Percentiles rank a stretch among this genome's conserved stretches.
Conservation (phyloP, 64 coral and sea anemone genomes). For the Dendronephthya gigantea region DNA sequence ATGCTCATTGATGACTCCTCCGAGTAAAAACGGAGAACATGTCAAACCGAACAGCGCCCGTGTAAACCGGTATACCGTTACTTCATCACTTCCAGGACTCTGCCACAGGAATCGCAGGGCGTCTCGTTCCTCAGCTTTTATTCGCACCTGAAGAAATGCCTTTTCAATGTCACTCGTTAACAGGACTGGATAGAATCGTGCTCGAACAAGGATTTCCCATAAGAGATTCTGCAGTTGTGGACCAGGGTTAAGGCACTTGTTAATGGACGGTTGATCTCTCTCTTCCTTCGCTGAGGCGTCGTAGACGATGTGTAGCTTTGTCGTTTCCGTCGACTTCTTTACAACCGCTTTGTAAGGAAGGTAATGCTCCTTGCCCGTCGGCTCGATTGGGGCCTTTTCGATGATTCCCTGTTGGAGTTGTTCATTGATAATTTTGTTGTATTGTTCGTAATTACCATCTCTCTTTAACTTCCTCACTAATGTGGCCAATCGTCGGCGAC, state of each 20-base stretch:
- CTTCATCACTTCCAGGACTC: neutral
- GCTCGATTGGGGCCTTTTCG: neutral
- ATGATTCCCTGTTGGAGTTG: neutral
- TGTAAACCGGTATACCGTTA: neutral
- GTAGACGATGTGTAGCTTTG: conserved; percentile 15
- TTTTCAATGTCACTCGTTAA: neutral
- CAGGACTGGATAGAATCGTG: too few relatives aligned
- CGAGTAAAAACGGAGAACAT: too few relatives aligned
- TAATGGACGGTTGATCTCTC: conserved; percentile 11
- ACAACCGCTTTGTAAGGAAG: neutral
- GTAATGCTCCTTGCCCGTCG: neutral
- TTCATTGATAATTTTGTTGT: conserved; percentile 5
- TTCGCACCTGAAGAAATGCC: neutral
- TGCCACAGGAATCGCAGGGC: conserved; percentile 8
- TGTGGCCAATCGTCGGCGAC: neutral
- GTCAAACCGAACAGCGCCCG: too few relatives aligned
- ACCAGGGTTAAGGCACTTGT: conserved; percentile 38
- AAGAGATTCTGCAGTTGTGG: conserved; percentile 12
- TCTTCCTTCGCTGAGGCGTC: conserved; percentile 20
- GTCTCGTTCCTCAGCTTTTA: conserved; percentile 5
- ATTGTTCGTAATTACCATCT: neutral
- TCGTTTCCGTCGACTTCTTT: neutral
- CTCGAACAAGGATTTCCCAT: too few relatives aligned
- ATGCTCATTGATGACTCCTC: neutral
- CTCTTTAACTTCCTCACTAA: neutral